Percentiles rank a stretch among this genome's conserved stretches.
phyloP scores from a whole-genome alignment of 1,140 invertebrate species.

The Drosophila nebulosa region DNA sequence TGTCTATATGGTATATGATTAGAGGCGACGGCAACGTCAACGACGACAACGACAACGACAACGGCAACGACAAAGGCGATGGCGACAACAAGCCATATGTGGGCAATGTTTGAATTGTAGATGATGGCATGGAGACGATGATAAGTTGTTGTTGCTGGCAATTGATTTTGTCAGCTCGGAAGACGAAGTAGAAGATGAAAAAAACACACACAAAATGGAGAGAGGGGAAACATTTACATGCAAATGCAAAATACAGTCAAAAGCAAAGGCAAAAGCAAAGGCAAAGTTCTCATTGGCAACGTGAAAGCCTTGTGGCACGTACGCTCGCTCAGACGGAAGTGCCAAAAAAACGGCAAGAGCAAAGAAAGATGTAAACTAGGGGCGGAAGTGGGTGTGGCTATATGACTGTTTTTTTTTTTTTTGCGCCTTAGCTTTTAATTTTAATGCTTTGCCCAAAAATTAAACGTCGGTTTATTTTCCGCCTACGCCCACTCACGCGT shows the following conservation, averaged over 20 bases:
- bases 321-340: slow-evolving; percentile 34
- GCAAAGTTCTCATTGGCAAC: neutral
- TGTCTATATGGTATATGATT: slow-evolving; percentile 27
- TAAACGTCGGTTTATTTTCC: slow-evolving; percentile 71
- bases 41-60: neutral
- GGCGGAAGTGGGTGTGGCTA: slow-evolving; percentile 7
- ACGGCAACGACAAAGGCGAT: too few relatives aligned
- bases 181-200: neutral
- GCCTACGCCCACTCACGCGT: neutral
- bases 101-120: neutral
- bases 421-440: slow-evolving; percentile 70
- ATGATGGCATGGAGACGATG: neutral
- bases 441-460: slow-evolving; percentile 75
- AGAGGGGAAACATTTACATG: slow-evolving; percentile 63
- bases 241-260: slow-evolving; percentile 67
- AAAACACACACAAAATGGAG: slow-evolving; percentile 11
- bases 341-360: neutral
- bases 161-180: slow-evolving; percentile 19
- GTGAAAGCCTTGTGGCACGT: slow-evolving; percentile 37
- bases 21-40: slow-evolving; percentile 5
- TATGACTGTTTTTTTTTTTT: slow-evolving; percentile 14
- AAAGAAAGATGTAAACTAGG: neutral
- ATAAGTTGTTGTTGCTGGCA: slow-evolving; percentile 8
- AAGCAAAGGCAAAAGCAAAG: neutral
- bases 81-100: slow-evolving; percentile 16